phyloP scores from a whole-genome alignment of 2,113 vertebrate genomes.

The Sprattus sprattus region DNA sequence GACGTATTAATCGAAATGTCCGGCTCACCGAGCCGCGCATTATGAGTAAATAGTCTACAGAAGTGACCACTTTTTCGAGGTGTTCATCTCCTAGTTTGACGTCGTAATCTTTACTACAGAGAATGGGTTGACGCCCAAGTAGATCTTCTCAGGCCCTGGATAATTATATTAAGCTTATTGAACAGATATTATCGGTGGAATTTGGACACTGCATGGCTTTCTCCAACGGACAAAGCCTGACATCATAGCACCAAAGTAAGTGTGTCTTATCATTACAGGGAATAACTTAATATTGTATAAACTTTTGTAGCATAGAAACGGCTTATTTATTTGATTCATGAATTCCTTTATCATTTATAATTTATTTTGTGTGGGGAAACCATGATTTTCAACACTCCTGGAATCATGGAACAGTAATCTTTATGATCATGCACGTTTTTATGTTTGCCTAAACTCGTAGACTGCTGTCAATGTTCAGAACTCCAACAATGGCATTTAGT shows the following conservation, averaged over 20 bases:
- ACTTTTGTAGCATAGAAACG: too few relatives aligned
- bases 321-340: neutral
- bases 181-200: neutral
- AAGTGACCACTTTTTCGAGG: neutral
- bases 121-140: neutral
- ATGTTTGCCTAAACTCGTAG: too few relatives aligned
- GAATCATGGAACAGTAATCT: neutral
- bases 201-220: neutral
- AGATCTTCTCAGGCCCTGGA: neutral
- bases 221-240: neutral
- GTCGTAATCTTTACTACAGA: neutral
- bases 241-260: neutral
- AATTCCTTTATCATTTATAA: too few relatives aligned
- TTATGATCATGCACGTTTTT: neutral
- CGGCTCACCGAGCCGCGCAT: neutral
- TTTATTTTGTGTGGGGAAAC: neutral
- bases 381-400: neutral
- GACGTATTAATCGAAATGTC: constrained; percentile 3
- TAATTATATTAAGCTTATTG: neutral
- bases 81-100: neutral
- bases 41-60: neutral
- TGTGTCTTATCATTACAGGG: neutral
- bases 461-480: neutral
- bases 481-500: neutral
- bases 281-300: neutral